These are phyloP conservation scores for Loris lydekkerianus DNA, from an alignment of 2,797 vertebrate species.

Conservation along the genomic window DNA sequence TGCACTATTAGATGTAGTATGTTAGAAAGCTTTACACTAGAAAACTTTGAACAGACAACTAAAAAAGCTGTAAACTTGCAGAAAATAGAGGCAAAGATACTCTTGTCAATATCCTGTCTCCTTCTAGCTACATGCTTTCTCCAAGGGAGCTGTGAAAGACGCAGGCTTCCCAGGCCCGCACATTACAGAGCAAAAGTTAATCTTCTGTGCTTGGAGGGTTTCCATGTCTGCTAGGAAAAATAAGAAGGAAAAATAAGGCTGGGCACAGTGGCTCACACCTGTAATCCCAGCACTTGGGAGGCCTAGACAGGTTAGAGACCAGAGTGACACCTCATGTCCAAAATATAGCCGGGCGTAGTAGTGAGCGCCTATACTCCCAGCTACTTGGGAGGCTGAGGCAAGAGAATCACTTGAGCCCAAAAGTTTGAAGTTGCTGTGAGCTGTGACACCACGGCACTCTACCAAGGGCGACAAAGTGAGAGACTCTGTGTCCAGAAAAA, in stretches of 20 bases:
- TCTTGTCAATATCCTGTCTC: constrained; percentile 36
- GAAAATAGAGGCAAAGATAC: constrained; percentile 41
- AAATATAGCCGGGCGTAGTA: too few relatives aligned
- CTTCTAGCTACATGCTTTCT: not conserved
- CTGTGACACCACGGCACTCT: too few relatives aligned
- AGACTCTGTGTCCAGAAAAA: not conserved
- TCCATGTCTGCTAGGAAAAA: not conserved
- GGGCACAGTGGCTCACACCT: too few relatives aligned
- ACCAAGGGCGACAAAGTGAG: too few relatives aligned
- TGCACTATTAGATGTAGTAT: constrained; percentile 5
- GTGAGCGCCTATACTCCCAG: too few relatives aligned
- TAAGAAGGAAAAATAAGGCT: not conserved
- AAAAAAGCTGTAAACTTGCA: constrained; percentile 48
- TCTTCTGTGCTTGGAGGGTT: not conserved
- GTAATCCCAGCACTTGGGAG: too few relatives aligned
- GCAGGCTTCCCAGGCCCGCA: not conserved
- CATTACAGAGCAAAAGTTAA: not conserved
- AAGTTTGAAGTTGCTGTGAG: too few relatives aligned
- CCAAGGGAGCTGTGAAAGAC: constrained; percentile 44
- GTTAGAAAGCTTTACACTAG: constrained; percentile 55
- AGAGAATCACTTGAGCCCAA: too few relatives aligned
- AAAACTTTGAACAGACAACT: too few relatives aligned
- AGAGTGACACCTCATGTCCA: too few relatives aligned
- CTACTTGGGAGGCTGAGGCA: too few relatives aligned
- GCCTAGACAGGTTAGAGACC: too few relatives aligned